Conservation (phyloP, 2,113 vertebrate genomes). For the Neodon shergylaensis region DNA sequence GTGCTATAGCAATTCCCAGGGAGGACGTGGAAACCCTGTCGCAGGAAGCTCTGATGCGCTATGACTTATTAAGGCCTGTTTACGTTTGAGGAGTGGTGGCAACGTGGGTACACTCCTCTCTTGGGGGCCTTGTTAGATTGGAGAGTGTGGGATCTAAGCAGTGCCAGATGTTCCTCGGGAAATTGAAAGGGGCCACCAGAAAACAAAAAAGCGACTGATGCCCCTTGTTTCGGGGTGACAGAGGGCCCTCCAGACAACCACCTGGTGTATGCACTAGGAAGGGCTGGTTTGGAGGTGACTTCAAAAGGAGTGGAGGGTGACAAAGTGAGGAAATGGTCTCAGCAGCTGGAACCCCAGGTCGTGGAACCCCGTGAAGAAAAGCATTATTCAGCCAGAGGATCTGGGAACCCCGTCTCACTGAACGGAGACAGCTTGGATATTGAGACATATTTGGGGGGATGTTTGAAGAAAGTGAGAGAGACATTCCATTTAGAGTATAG, state of each 20-base stretch:
- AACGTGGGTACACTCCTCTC: constrained; percentile 66
- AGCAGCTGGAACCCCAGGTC: background rate
- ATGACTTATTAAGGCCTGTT: constrained; percentile 52
- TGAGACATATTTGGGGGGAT: constrained; percentile 4
- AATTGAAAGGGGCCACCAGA: constrained; percentile 60
- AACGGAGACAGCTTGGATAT: constrained; percentile 16
- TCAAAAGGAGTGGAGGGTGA: constrained; percentile 54
- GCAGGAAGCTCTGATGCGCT: constrained; percentile 35
- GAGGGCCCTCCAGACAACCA: constrained; percentile 49
- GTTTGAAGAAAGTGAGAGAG: constrained; percentile 19
- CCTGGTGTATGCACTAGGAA: constrained; percentile 60
- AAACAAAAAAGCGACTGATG: background rate
- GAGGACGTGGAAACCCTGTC: constrained; percentile 55
- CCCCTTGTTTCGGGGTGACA: constrained; percentile 48
- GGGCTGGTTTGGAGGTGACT: constrained; percentile 69
- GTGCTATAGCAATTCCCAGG: background rate
- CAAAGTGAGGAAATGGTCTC: constrained; percentile 52
- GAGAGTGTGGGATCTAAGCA: constrained; percentile 66
- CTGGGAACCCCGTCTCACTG: constrained; percentile 6
- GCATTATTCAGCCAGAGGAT: constrained; percentile 18
- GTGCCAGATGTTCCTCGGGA: constrained; percentile 50
- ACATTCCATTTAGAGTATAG: constrained; percentile 10
- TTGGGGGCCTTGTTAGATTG: constrained; percentile 53
- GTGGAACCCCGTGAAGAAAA: constrained; percentile 18
- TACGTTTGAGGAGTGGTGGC: constrained; percentile 52